Base-by-base conservation (phyloP, 2,797 vertebrate species). In the Apogon talboti region DNA sequence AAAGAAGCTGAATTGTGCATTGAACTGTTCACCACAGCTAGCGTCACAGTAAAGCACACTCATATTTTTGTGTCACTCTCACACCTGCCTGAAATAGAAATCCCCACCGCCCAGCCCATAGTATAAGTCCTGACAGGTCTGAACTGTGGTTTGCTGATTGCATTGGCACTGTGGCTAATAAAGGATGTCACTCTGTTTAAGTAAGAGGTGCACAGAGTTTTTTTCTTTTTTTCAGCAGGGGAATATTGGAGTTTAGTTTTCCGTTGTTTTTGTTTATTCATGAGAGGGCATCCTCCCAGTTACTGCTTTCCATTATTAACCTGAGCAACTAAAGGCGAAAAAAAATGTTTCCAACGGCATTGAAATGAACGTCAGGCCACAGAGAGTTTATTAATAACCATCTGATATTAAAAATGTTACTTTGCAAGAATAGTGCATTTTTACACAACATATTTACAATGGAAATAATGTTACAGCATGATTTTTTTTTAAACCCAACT, bases 201-300 rank as follows among this genome's bases (percentile, higher is more conserved):
- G 66, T 59, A 78, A 73, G 55, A 57, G 48, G 66, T 79, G 65
- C 56, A 28, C 45, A 30, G 42, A 48, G 15, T 28, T n/a, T 67
- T 71, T 69, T 55, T 49, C 37, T 59, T 69, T 70, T 83, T 83
- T 85, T 81, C 76, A 76, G 55, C 64, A 56, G 81, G 89, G 94
- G 92, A 95, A 94, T 78, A 49, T 87, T 93, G 89, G 88, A 86
- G 88, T 81, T 89, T 78, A 75, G 86, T 92, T 96, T 96, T 94
- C 94, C 93, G 85, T 85, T 93, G 91, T 91, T 90, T 89, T 85
- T 91, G 89, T 93, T 90, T 91, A 84, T 89, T 88, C 86, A 84
- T 70, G 76, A 81, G 66, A 37, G 60, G 57, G 80, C 74, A 42
- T 80, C 86, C 76, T 89, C 89, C 86, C 83, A 79, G 73, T 83